Base-by-base conservation (phyloP, 2,113 vertebrate species). In the Thalassoma bifasciatum region DNA sequence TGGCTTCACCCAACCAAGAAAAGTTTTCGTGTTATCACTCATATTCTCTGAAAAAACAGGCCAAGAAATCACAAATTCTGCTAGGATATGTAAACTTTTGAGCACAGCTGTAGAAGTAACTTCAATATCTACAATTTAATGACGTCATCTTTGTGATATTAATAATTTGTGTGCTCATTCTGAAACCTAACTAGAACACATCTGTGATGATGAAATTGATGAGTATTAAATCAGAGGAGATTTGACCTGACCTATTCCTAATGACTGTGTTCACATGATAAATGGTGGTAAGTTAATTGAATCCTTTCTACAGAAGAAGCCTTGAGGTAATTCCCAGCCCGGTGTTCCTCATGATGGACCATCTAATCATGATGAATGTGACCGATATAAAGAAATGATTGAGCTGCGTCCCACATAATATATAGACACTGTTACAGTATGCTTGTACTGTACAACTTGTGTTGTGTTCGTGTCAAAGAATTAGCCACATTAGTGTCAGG, bases 241-340 rank as follows among this genome's bases (percentile, higher is more conserved):
- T 82, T 42, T 72, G 79, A 74, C 83, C 49, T 38, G 73, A 84
- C 73, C 86, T 71, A 46, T 53, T 75, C 71, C 71, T 91, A 86
- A 89, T 81, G 83, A 77, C 76, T 57, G 46, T 60, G 68, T 74
- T 84, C 76, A 79, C 65, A 72, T 88, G 90, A 91, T 67, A 85
- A 85, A 88, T 89, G 78, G 50, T 37, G 12, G 46, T 17, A 62
- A 64, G 64, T 72, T 81, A 84, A 92, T 88, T 79, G 68, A 83
- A 86, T 90, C 70, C 81, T 75, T 53, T 65, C 69, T 57, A 38
- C 22, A 52, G 76, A 74, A 54, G 61, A 81, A 66, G 76, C 44
- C 77, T 49, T 47, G 47, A 62, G 72, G 52, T 76, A 54, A 75
- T 77, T 73, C 61, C 54, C 68, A 38, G 53, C 61, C 65, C 12